Conservation (phyloP, 2,888 invertebrate genomes). For the Pyralis farinalis region DNA sequence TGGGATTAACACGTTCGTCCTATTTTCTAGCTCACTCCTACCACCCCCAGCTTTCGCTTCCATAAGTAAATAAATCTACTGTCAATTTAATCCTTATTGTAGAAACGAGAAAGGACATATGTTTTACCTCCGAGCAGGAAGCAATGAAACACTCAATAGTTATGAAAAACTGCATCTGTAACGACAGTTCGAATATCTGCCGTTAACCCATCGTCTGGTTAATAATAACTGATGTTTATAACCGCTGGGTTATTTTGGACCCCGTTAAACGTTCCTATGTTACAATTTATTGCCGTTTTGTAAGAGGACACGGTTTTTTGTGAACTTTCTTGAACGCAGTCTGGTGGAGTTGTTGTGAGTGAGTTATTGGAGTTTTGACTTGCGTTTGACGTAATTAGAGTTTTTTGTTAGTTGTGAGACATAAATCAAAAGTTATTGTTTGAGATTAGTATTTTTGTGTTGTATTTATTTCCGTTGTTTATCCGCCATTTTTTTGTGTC, state of each 20-base stretch:
- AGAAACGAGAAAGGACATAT: too few species aligned
- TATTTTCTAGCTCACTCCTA: too few species aligned
- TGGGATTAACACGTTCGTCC: too few species aligned
- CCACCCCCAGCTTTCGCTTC: too few species aligned
- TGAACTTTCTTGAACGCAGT: conserved; percentile 8
- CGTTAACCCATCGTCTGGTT: conserved; percentile 14
- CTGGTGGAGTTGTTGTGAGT: too few species aligned
- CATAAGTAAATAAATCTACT: too few species aligned
- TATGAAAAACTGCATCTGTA: conserved; percentile 8
- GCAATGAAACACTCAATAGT: conserved; percentile 16
- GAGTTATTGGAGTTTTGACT: conserved; percentile 14
- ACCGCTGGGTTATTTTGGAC: conserved; percentile 35
- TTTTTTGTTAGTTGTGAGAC: conserved; percentile 18
- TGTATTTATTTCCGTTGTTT: too few species aligned
- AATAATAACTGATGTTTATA: conserved; percentile 14
- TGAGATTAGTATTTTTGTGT: too few species aligned
- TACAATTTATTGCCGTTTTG: conserved; percentile 49
- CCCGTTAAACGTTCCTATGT: conserved; percentile 8
- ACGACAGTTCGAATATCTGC: conserved; percentile 10
- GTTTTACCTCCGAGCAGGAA: conserved; percentile 7
- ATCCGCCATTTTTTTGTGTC: too few species aligned
- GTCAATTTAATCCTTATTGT: conserved; percentile 4
- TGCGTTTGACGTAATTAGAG: conserved; percentile 13
- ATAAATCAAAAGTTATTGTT: too few species aligned
- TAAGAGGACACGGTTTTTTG: conserved; percentile 38